Base-by-base conservation (phyloP, 2,888 invertebrate species). In the Cryptophagus acutangulus region DNA sequence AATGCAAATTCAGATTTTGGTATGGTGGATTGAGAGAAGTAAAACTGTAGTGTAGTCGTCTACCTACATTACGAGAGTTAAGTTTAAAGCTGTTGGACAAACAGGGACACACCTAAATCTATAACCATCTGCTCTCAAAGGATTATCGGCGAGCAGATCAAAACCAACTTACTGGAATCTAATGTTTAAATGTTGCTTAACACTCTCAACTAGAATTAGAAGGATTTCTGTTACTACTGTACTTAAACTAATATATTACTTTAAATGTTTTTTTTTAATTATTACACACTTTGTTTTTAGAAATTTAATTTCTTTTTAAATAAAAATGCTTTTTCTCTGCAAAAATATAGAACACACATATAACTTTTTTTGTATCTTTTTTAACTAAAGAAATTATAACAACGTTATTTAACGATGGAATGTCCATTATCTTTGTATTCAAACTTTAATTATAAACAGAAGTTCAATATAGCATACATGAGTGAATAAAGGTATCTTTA, bases 101-200 rank as follows among this genome's bases (percentile, higher is more conserved):
- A 70, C 70, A 61, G 62, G 67, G 64, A 67, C 66, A 67, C 66
- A 68, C 67, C 67, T 68, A 69, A 69, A 67, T 68, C 67, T 68
- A 68, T 67, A 66, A 65, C 63, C 66, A 59, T 55, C 63, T 62
- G 63, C 63, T 66, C 61, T 61, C 64, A 63, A 52, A 50, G 66
- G 67, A 69, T 67, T 68, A 67, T 66, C 67, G 63, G 57, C 61
- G 63, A 64, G 61, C 62, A 65, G 62, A 66, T 65, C 65, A 63
- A 58, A 62, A 63, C 63, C 63, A 62, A 66, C 62, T 65, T 61
- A 51, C 57, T 48, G 57, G 58, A 62, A 63, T 64, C 58, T 61
- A 55, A 56, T 58, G 60, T 59, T 60, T 53, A 54, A 57, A 57
- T 56, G 58, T 50, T 51, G 54, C 48, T 55, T 53, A 57, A 54